Conservation (phyloP, 2,113 vertebrate genomes). For the Notarius lentiginosus region DNA sequence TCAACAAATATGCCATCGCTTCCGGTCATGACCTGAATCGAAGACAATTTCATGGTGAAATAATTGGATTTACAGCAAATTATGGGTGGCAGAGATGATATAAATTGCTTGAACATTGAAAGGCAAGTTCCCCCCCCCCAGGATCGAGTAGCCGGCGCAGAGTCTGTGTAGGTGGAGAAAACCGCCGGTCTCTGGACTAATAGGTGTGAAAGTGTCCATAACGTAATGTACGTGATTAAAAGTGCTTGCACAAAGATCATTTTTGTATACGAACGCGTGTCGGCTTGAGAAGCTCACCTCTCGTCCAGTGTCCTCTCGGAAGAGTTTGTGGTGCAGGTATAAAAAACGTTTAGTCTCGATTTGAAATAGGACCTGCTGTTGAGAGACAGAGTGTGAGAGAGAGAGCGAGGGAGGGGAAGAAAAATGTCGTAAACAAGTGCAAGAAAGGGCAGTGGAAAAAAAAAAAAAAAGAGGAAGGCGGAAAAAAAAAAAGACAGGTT, state of each 20-base stretch:
- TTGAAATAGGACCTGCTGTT: constrained; percentile 73
- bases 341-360: constrained; percentile 77
- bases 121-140: too few species aligned
- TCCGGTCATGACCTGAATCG: too few species aligned
- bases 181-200: too few species aligned
- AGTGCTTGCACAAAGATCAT: background rate
- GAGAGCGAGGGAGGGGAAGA: background rate
- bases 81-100: too few species aligned
- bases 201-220: background rate
- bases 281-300: constrained; percentile 59
- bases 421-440: background rate
- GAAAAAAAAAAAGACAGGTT: constrained; percentile 36
- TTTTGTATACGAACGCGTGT: background rate
- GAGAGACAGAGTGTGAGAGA: background rate
- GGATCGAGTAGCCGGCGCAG: too few species aligned
- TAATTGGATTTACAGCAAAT: too few species aligned
- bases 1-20: too few species aligned
- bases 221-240: background rate
- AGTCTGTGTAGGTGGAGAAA: too few species aligned
- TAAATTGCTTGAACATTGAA: too few species aligned
- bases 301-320: constrained; percentile 74
- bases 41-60: too few species aligned
- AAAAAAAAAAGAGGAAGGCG: too few species aligned
- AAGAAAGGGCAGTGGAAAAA: constrained; percentile 2
- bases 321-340: constrained; percentile 72